A percentile compares a stretch with the other conserved stretches of the same genome.
Conservation (phyloP, 2,888 invertebrate genomes). For the Enoplolaimus lenunculus region DNA sequence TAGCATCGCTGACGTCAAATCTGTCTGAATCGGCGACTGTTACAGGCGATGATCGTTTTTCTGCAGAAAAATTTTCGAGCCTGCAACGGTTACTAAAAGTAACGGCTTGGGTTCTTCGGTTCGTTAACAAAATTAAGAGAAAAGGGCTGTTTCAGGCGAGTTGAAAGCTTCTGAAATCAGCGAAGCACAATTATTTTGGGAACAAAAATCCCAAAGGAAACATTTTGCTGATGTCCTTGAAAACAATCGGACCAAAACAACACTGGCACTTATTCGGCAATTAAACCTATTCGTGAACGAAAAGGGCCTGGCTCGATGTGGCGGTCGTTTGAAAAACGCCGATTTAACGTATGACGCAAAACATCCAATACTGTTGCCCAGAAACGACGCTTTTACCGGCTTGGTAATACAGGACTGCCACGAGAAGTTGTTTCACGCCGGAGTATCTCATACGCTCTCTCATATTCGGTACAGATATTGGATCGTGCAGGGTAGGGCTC, state of each 20-base stretch:
- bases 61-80: too few species aligned
- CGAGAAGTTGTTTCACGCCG: background rate
- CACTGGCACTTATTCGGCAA: background rate
- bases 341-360: constrained; percentile 11
- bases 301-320: constrained; percentile 16
- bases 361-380: constrained; percentile 15
- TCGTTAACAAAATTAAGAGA: background rate
- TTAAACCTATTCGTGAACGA: constrained; percentile 12
- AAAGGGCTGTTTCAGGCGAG: background rate
- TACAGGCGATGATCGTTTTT: too few species aligned
- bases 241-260: background rate
- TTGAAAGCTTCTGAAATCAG: background rate
- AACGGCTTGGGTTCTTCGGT: too few species aligned
- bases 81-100: too few species aligned
- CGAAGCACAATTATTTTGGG: background rate
- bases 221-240: background rate
- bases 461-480: constrained; percentile 11
- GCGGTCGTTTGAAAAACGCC: constrained; percentile 16
- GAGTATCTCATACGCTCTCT: constrained; percentile 19
- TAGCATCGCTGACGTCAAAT: too few species aligned
- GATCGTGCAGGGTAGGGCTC: constrained; percentile 12
- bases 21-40: background rate
- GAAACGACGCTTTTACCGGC: background rate
- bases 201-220: background rate
- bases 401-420: background rate